Evolutionary conservation across 2,797 vertebrate genomes (phyloP), one percentile per base, ranked within the genome.

Genomic region (Pogonophryne albipinna): DNA sequence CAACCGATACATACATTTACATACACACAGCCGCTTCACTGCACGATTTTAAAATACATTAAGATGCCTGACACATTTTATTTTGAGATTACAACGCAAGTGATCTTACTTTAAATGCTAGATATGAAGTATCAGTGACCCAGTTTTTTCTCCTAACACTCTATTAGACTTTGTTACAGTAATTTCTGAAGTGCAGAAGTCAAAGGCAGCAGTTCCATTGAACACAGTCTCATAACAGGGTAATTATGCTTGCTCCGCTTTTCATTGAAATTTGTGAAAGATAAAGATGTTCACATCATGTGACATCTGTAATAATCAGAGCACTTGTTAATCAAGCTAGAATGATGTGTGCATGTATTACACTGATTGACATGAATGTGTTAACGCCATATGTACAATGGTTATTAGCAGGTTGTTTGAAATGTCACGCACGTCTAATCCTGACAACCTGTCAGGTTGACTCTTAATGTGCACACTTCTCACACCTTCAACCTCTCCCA

Each of bases 391-490:
- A 45, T 46, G 51, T n/a, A 67, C 8, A 34, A 11, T 12, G 60
- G 38, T 80, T 63, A 72, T 85, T 82, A 78, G 78, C 88, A 68
- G 68, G 72, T 74, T 91, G 84, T 79, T 81, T 71, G 64, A 89
- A 71, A 79, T 81, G 85, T 84, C 85, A 87, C 71, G 73, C 83
- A 80, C 63, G 61, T 70, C 78, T 73, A 79, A 88, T 89, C 74
- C 66, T 87, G 77, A 92, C 81, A 86, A 57, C 74, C 52, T 88
- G 87, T 86, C 80, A 66, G 51, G 74, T 69, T 80, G 78, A 84
- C 49, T 85, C 68, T 70, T 80, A 78, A 84, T 74, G 75, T 82
- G 90, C 75, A 60, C 81, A 89, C 68, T 53, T 71, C 60, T 69
- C 73, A 86, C 81, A 87, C 76, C 60, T 67, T 71, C 60, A 78